Evolutionary conservation across 1,140 invertebrate genomes (phyloP).

Genomic region (Listronotus oregonensis): DNA sequence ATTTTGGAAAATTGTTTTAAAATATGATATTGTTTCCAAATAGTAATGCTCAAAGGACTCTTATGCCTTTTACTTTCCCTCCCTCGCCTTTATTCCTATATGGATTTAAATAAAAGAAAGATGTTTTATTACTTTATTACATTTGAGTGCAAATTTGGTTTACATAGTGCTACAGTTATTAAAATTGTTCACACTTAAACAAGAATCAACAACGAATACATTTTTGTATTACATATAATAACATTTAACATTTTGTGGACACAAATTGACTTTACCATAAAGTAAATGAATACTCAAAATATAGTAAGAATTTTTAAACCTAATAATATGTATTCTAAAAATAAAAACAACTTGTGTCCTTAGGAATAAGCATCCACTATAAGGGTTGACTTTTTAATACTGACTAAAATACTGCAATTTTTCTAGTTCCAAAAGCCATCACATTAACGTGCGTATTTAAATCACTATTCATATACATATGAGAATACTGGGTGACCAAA

Average conservation of each 20-base stretch:
- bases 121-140: conserved; percentile 7
- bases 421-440: conserved; percentile 13
- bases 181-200: conserved; percentile 36
- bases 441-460: not conserved
- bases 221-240: conserved; percentile 30
- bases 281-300: conserved; percentile 6
- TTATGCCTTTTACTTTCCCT: no score
- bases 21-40: no score
- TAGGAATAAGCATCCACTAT: conserved; percentile 18
- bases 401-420: conserved; percentile 25
- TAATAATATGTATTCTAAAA: not conserved
- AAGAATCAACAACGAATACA: conserved; percentile 36
- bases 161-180: conserved; percentile 33
- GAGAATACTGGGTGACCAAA: no score
- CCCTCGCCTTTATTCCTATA: no score
- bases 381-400: conserved; percentile 15
- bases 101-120: not conserved
- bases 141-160: conserved; percentile 26
- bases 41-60: no score
- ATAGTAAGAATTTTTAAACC: not conserved
- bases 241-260: conserved; percentile 29
- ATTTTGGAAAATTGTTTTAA: no score
- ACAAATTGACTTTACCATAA: conserved; percentile 10
- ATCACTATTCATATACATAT: not conserved
- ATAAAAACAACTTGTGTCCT: conserved; percentile 13